Percentiles rank a stretch among this genome's conserved stretches.
Conservation (phyloP, 92 coral and sea anemone species). For the Palythoa grandiflora region DNA sequence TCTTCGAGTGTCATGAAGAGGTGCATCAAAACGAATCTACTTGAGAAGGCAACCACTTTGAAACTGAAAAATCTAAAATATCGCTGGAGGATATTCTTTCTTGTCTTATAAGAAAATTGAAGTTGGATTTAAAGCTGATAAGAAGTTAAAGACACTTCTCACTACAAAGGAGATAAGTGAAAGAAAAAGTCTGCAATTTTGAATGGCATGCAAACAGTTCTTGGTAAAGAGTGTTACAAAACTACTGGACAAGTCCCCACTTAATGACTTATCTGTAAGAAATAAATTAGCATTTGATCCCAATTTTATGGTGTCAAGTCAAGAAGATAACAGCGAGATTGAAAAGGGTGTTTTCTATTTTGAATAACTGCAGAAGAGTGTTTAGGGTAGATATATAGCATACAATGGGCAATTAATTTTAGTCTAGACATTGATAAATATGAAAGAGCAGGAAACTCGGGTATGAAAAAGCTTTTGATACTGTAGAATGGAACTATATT, state of each 20-base stretch:
- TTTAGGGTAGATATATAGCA: no score
- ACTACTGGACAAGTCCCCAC: slow-evolving; percentile 36
- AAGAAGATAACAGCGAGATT: slow-evolving; percentile 28
- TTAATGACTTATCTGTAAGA: slow-evolving; percentile 11
- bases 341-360: slow-evolving; percentile 23
- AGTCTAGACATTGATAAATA: neutral
- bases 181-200: slow-evolving; percentile 28
- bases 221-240: slow-evolving; percentile 25
- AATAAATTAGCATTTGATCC: slow-evolving; percentile 25
- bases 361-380: slow-evolving; percentile 20
- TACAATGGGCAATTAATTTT: no score
- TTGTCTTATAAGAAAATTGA: slow-evolving; percentile 16
- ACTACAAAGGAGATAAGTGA: slow-evolving; percentile 37
- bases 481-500: no score
- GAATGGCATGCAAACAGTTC: neutral
- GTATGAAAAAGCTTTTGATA: no score
- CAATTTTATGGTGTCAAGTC: slow-evolving; percentile 35
- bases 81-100: slow-evolving; percentile 20
- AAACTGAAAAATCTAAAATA: slow-evolving; percentile 28
- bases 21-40: slow-evolving; percentile 25
- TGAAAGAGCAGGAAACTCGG: slow-evolving; percentile 5
- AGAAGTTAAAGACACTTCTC: slow-evolving; percentile 35
- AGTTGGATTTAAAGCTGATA: slow-evolving; percentile 37
- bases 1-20: slow-evolving; percentile 36
- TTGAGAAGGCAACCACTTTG: slow-evolving; percentile 40